These are phyloP conservation scores for Parazoanthus darwini DNA, from an alignment of 92 coral and sea anemone species.

Conservation along the genomic window DNA sequence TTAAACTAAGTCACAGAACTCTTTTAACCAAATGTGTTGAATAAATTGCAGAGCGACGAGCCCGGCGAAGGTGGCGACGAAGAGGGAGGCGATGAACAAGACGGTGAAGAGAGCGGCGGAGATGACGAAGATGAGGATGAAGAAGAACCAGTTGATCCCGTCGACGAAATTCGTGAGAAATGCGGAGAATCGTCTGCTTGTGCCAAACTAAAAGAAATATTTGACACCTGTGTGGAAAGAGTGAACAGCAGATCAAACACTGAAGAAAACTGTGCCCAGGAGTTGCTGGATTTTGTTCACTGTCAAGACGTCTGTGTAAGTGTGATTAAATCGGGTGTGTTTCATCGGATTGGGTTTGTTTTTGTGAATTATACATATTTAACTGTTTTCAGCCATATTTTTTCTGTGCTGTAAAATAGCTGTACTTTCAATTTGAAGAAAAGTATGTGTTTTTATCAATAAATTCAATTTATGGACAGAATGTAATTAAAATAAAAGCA, in stretches of 20 bases:
- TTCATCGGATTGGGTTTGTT: not conserved
- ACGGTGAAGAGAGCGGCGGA: conserved; percentile 53
- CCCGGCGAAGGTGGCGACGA: conserved; percentile 68
- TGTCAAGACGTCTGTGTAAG: conserved; percentile 98
- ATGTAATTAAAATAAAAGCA: too few species aligned
- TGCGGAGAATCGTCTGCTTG: conserved; percentile 77
- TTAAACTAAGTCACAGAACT: not conserved
- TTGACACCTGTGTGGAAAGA: conserved; percentile 74
- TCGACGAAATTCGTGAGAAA: conserved; percentile 73
- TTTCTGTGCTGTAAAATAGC: too few species aligned
- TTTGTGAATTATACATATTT: not conserved
- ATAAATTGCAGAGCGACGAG: conserved; percentile 41
- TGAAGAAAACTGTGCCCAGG: conserved; percentile 93
- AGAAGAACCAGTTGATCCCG: conserved; percentile 89
- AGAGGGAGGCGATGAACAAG: conserved; percentile 69
- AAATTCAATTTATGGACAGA: too few species aligned
- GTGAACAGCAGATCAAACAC: conserved; percentile 82
- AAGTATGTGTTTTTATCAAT: too few species aligned
- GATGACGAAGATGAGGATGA: conserved; percentile 93
- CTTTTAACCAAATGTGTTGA: not conserved
- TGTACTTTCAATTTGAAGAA: too few species aligned
- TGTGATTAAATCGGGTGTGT: not conserved
- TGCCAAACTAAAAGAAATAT: conserved; percentile 61
- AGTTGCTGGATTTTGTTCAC: conserved; percentile 91
- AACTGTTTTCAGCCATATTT: too few species aligned